A percentile compares a stretch with the other conserved stretches of the same genome.
These are phyloP conservation scores for Neostethus bicornis DNA, from an alignment of 2,797 vertebrate species.

Conservation along the genomic window DNA sequence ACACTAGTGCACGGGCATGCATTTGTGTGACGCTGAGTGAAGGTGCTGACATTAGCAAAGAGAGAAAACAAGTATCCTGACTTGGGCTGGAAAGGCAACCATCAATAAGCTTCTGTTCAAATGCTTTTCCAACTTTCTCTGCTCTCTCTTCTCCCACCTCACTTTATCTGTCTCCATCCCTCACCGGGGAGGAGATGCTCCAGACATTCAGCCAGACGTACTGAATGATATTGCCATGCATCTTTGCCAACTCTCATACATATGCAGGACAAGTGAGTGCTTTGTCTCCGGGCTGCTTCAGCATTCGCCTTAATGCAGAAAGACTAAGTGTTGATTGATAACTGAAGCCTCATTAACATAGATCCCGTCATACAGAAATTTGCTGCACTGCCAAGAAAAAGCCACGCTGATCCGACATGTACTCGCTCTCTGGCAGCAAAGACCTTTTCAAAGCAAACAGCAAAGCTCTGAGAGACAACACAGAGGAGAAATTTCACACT, in stretches of 20 bases:
- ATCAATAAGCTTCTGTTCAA: slow-evolving; percentile 70
- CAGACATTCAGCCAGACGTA: slow-evolving; percentile 33
- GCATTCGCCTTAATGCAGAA: slow-evolving; percentile 35
- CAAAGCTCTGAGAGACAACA: slow-evolving; percentile 30
- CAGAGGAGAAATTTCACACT: slow-evolving; percentile 28
- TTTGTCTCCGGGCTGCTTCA: slow-evolving; percentile 26
- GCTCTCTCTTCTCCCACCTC: background rate
- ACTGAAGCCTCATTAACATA: slow-evolving; percentile 66
- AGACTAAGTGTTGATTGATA: slow-evolving; percentile 54
- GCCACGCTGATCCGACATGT: slow-evolving; percentile 45
- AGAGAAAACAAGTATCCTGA: slow-evolving; percentile 56
- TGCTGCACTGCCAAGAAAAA: slow-evolving; percentile 56
- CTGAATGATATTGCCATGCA: slow-evolving; percentile 49
- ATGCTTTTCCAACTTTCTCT: slow-evolving; percentile 60
- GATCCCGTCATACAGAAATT: slow-evolving; percentile 52
- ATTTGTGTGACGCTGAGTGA: slow-evolving; percentile 23
- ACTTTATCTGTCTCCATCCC: slow-evolving; percentile 5
- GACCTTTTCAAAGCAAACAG: slow-evolving; percentile 47
- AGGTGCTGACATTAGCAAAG: slow-evolving; percentile 70
- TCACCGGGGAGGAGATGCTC: slow-evolving; percentile 32
- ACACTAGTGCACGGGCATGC: slow-evolving; percentile 1
- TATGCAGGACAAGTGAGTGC: slow-evolving; percentile 39
- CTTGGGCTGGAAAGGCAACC: slow-evolving; percentile 57
- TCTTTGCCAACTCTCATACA: slow-evolving; percentile 49
- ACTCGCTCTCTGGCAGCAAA: slow-evolving; percentile 45